Base-by-base conservation (phyloP, 2,888 invertebrate genomes). In the Archips xylosteana region DNA sequence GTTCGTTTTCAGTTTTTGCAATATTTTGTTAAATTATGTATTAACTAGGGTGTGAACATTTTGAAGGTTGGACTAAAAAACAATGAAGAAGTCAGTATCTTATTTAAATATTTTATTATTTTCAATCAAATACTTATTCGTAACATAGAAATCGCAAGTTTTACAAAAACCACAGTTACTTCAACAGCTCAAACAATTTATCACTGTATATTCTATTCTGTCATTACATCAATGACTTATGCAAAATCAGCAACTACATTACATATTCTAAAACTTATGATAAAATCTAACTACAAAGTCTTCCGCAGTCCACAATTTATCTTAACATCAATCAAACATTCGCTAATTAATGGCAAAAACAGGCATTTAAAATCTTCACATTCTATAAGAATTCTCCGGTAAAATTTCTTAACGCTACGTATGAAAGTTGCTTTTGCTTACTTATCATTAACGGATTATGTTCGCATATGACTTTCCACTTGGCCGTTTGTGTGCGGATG, bases 1-100 rank as follows among this genome's bases (percentile, higher is more conserved):
- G 64, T 74, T 60, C 59, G n/a, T 72, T 68, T 68, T 36, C 42
- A 23, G 45, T 70, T 74, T 74, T 74, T 61, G 70, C 60, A 61
- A 74, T 74, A 70, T 70, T 61, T 70, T 49, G 68, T 64, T 68
- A 62, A 15, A 34, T 42, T 62, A 60, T 42, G 39, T 10, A 42
- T 34, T 51, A 65, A 39, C 59, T 54, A 49, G 8, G 47, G 34
- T 60, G 60, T 64, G 59, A 73, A 73, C 12, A 45, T 49, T 67
- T 13, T 61, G 61, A 51, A 72, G 67, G 61, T 15, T 47, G 13
- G 23, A 3, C 3, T 47, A 59, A 23, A 23, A 36, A 69, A 69
- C 23, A 39, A 69, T 39, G 23, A 49, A 8, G 23, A 51, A 12
- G 10, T 36, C 12, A 15, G 3, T 42, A 57, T 66, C 13, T 42